Base-by-base conservation (phyloP, 2,888 invertebrate genomes). In the Mactromeris polynyma region DNA sequence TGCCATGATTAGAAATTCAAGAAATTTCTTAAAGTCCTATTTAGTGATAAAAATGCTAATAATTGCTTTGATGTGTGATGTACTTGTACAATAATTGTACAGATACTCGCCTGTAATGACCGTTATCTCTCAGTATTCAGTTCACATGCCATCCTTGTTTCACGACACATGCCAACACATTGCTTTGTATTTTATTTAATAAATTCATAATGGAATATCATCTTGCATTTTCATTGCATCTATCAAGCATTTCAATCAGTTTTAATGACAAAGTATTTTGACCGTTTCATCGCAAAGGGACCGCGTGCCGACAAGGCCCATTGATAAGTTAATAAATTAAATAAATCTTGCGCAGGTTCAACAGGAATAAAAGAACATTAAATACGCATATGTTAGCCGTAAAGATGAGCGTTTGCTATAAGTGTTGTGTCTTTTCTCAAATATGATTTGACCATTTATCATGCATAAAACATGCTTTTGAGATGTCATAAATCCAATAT, bases 401-500 rank as follows among this genome's bases (percentile, higher is more conserved):
- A 40, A 42, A 64, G 42, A 83, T 77, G 33, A 69, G n/a, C 64
- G n/a, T 80, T 69, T 51, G 46, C 69, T 36, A 31, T 17, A 19
- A 33, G 38, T 51, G 46, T 46, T 81, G 51, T 31, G 73, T 85
- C 80, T 73, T 36, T 79, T 78, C 51, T 51, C 19, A 33, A 51
- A 46, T 21, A 38, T 84, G 14, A 84, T 51, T 84, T 78, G 84
- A 84, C 77, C 51, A 84, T 84, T 51, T 78, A 78, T 84, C 84
- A 81, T 69, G 69, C 81, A 86, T 81, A 46, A 81, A 81, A 69
- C 81, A 46, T 21, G 69, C 73, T 38, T 42, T 79, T 69, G n/a
- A 86, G 73, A 46, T 80, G 81, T 81, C 80, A 86, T 86, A 86
- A 86, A 86, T 86, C 81, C 51, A 73, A 81, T 81, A 73, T 80